Percentiles rank a stretch among this genome's conserved stretches.
Evolutionary conservation across 2,113 vertebrate genomes (phyloP).

Genomic region (Scatophagus argus): DNA sequence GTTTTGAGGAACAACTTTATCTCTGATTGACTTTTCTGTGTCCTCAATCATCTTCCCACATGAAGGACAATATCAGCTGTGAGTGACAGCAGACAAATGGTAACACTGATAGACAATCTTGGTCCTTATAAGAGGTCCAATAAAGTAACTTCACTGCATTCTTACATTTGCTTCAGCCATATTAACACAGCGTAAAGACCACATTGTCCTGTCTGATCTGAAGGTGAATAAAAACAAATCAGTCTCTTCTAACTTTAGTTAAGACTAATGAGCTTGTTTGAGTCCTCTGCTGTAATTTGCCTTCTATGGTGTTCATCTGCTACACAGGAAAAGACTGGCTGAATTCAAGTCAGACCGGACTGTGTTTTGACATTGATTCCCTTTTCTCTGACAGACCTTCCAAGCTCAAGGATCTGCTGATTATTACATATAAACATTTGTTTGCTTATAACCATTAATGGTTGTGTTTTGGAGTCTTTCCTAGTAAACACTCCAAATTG

Average conservation of each 20-base stretch:
- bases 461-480: background rate
- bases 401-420: background rate
- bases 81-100: background rate
- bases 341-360: background rate
- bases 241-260: background rate
- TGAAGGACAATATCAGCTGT: background rate
- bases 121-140: background rate
- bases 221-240: background rate
- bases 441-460: constrained; percentile 24
- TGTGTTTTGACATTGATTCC: constrained; percentile 2
- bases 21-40: background rate
- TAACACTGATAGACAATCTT: background rate
- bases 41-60: background rate
- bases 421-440: constrained; percentile 22
- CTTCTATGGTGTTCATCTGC: constrained; percentile 10
- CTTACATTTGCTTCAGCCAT: background rate
- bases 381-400: background rate
- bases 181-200: background rate
- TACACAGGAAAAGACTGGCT: background rate
- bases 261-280: background rate
- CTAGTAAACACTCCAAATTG: constrained; percentile 39
- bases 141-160: background rate
- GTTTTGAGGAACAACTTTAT: background rate
- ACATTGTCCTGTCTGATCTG: background rate
- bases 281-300: background rate